Evolutionary conservation across 2,888 invertebrate genomes (phyloP).

Genomic region (Morpho deidamia): DNA sequence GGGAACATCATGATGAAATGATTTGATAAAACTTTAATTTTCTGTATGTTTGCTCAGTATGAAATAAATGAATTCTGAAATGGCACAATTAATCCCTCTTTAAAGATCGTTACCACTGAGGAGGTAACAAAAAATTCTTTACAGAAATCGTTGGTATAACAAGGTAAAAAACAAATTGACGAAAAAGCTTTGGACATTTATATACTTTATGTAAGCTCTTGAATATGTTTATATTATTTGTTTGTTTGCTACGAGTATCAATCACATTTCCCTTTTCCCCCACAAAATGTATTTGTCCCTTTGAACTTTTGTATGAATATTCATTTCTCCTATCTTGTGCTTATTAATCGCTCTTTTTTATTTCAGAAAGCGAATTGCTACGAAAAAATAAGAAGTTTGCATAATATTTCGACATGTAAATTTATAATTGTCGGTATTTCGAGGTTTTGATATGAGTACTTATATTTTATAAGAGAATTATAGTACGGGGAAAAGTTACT

Average conservation of each 20-base stretch:
- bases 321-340: slow-evolving; percentile 5
- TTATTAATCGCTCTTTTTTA: slow-evolving; percentile 10
- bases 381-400: slow-evolving; percentile 1
- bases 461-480: too few relatives aligned
- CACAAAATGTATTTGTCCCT: slow-evolving; percentile 2
- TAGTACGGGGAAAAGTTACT: too few relatives aligned
- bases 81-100: neutral
- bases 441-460: neutral
- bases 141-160: too few relatives aligned
- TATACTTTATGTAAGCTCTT: neutral
- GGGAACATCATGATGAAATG: too few relatives aligned
- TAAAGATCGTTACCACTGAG: neutral
- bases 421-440: slow-evolving; percentile 2
- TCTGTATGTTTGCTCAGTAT: too few relatives aligned
- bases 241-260: neutral
- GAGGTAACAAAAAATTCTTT: neutral
- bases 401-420: slow-evolving; percentile 1
- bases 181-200: neutral
- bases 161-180: neutral
- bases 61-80: too few relatives aligned
- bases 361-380: slow-evolving; percentile 4
- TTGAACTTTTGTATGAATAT: slow-evolving; percentile 10
- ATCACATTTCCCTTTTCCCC: slow-evolving; percentile 1
- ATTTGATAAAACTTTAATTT: too few relatives aligned
- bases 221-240: neutral